Evolutionary conservation across 2,888 invertebrate species (phyloP), one percentile per base, ranked within the genome.

Genomic region (Tanypteryx hageni): DNA sequence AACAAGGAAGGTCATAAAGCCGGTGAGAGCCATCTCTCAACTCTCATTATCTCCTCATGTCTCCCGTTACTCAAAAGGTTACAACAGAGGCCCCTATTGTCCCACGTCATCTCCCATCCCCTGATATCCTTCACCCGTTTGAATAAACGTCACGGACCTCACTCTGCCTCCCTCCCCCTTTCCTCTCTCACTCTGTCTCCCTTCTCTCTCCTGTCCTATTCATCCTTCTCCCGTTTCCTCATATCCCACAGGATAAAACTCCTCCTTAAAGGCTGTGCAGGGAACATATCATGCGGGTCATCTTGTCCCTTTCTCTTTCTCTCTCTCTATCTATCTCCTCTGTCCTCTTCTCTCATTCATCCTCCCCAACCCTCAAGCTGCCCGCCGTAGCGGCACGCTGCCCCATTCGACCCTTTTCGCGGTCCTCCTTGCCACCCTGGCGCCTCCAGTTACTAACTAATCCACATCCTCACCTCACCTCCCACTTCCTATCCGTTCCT

Each of bases 1-100:
- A 59, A 58, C 61, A 86, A 61, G 59, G 59, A 61, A 56, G 89
- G 68, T 13, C 89, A 56, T 89, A 89, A 89, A 89, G 89, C 18
- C n/a, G 11, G 44, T n/a, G 64, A 64, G 18, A 64, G n/a, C 44
- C 89, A 89, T 89, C 64, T 89, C 64, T 89, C 89, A 64, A 27
- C 44, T 89, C 89, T 68, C 89, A 68, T 89, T 64, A 89, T 89
- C 89, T 68, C n/a, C 56, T 61, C 86, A 18, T 64, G 61, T 86
- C 86, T 86, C 86, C 31, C 8, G 86, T 86, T 64, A 61, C 86
- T 44, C 64, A 44, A 89, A 89, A 89, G 44, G 89, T 89, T 89
- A 89, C 89, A 89, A 68, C 89, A n/a, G 64, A 8, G 83, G 31
- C 89, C 56, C 89, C 89, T 89, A 64, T 89, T 89, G 89, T 89